Conservation (phyloP, 2,888 invertebrate genomes). For the Polyommatus icarus region DNA sequence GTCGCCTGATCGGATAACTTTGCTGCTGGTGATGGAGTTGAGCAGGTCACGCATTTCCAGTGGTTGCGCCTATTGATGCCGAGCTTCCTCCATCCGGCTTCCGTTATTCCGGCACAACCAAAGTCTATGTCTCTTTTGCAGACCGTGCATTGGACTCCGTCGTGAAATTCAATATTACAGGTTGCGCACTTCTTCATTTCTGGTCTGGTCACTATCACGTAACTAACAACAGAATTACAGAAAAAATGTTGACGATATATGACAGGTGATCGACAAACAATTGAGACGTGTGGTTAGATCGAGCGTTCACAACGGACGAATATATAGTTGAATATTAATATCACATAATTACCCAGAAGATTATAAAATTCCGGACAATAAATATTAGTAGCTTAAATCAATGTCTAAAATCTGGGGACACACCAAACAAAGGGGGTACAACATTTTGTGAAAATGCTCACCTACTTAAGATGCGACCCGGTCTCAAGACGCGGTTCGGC, state of each 20-base stretch:
- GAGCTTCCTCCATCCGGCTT: constrained; percentile 33
- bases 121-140: constrained; percentile 29
- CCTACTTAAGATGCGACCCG: too few species aligned
- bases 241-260: neutral
- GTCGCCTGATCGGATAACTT: neutral
- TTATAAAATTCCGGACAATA: too few species aligned
- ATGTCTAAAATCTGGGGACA: too few species aligned
- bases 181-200: constrained; percentile 5
- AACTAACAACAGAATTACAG: neutral
- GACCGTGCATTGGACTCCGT: constrained; percentile 27
- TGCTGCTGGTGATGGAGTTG: neutral
- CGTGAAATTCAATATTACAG: constrained; percentile 19
- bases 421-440: too few species aligned
- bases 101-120: constrained; percentile 29
- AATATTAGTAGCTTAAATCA: too few species aligned
- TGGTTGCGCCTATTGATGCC: constrained; percentile 24
- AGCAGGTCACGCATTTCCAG: constrained; percentile 31
- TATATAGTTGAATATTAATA: too few species aligned
- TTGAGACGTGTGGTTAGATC: too few species aligned
- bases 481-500: too few species aligned
- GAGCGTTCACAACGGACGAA: too few species aligned
- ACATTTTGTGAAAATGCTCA: too few species aligned
- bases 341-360: too few species aligned
- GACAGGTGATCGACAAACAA: neutral
- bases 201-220: neutral